Percentiles rank a stretch among this genome's conserved stretches.
Evolutionary conservation across 1,140 invertebrate species (phyloP).

Genomic region (Dreissena polymorpha): DNA sequence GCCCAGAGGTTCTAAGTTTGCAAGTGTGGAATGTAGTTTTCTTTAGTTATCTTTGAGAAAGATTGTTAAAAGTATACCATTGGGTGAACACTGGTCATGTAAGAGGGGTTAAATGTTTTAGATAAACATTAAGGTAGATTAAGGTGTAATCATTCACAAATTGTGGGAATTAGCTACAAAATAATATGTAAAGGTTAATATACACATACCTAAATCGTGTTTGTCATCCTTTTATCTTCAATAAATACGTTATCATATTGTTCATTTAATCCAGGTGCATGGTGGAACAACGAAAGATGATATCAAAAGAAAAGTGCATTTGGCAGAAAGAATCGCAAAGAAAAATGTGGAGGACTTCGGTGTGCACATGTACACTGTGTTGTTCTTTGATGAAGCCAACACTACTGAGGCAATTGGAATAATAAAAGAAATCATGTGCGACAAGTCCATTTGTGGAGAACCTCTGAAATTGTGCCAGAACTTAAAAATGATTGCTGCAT

Average conservation of each 20-base stretch:
- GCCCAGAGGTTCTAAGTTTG: too few species aligned
- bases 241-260: neutral
- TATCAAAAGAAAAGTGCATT: conserved; percentile 65
- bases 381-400: conserved; percentile 76
- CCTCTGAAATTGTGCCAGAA: conserved; percentile 47
- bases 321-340: conserved; percentile 52
- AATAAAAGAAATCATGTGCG: conserved; percentile 76
- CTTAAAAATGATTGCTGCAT: conserved; percentile 69
- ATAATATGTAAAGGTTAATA: neutral
- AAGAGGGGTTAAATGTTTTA: neutral
- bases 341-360: conserved; percentile 10
- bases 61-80: neutral
- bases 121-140: neutral
- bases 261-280: conserved; percentile 65
- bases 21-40: too few species aligned
- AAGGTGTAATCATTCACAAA: neutral
- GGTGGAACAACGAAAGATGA: conserved; percentile 71
- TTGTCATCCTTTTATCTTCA: neutral
- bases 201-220: neutral
- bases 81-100: neutral
- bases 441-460: conserved; percentile 62
- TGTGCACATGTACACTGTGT: conserved; percentile 5
- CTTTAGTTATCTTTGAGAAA: too few species aligned
- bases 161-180: neutral
- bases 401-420: conserved; percentile 74